Conservation (phyloP, 2,888 invertebrate species). For the Brachyptera putata region DNA sequence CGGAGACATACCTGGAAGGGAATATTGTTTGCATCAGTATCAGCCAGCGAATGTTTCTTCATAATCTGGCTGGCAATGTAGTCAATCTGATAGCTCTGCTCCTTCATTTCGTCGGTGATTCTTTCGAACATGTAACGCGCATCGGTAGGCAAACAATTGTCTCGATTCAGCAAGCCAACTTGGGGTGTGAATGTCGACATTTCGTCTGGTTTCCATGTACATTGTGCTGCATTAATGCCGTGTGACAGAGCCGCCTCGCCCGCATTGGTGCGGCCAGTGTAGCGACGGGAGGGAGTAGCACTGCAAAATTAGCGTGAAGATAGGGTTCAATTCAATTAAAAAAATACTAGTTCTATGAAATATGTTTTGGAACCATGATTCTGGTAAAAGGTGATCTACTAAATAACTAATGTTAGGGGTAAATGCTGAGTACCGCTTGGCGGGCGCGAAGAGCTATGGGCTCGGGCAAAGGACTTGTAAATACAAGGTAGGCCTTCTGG, state of each 20-base stretch:
- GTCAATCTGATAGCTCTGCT: slow-evolving; percentile 45
- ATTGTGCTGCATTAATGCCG: neutral
- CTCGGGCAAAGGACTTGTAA: too few species aligned
- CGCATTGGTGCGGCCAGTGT: slow-evolving; percentile 9
- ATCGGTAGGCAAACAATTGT: slow-evolving; percentile 27
- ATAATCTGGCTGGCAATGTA: slow-evolving; percentile 40
- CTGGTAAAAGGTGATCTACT: too few species aligned
- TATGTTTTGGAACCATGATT: too few species aligned
- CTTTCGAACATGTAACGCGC: slow-evolving; percentile 53
- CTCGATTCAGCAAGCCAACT: neutral
- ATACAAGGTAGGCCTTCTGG: too few species aligned
- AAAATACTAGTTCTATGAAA: too few species aligned
- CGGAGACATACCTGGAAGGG: slow-evolving; percentile 3
- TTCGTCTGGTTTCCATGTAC: neutral
- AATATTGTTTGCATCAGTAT: slow-evolving; percentile 31
- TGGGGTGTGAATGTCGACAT: neutral
- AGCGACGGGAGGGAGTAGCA: slow-evolving; percentile 3
- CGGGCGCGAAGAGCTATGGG: too few species aligned
- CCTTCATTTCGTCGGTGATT: slow-evolving; percentile 44
- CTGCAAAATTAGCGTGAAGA: too few species aligned
- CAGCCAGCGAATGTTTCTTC: slow-evolving; percentile 41
- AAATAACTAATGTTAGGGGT: too few species aligned
- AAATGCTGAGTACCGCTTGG: too few species aligned
- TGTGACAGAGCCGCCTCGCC: slow-evolving; percentile 49
- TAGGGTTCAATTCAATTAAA: too few species aligned